Evolutionary conservation across 2,888 invertebrate genomes (phyloP), one percentile per base, ranked within the genome.

Genomic region (Dolichopus griseipennis): DNA sequence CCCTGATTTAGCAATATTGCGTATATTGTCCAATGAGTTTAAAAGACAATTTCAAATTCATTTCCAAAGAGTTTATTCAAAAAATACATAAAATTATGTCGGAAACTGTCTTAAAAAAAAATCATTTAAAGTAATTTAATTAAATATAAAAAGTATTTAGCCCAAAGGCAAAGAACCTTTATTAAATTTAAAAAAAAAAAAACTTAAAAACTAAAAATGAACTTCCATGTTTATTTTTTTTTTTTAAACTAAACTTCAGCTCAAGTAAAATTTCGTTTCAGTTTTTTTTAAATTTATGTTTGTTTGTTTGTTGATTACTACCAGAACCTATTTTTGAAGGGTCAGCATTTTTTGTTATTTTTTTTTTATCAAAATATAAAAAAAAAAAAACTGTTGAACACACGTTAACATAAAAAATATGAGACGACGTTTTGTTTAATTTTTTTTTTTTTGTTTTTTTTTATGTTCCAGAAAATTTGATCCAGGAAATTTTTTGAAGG

Each of bases 81-180:
- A 27, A 27, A 27, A 4, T 27, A 5, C 27, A 27, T 27, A 27
- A 27, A n/a, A 27, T 27, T 27, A 27, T 2, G 27, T 27, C 27
- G 27, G 27, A 27, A 27, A 27, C 27, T 27, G 27, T 27, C 5
- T 27, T 4, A 27, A 5, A 27, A 27, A 2, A 4, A 5, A 27
- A 27, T 27, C 2, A 27, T 37, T 7, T 37, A 4, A 37, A 37
- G n/a, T 37, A 12, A 37, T 37, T 37, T 37, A 10, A 10, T 37
- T 37, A 37, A 37, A 37, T 37, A 7, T 7, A 37, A 34, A 52
- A 52, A n/a, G 6, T 18, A 52, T 18, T 52, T 52, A 52, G 52
- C 52, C n/a, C 52, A 52, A 52, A 52, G 52, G 52, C 52, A 52
- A 52, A 52, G 52, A 52, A 52, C 52, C 52, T 52, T 52, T 52